Conservation (phyloP, 2,888 invertebrate species). For the Geotrupes spiniger region DNA sequence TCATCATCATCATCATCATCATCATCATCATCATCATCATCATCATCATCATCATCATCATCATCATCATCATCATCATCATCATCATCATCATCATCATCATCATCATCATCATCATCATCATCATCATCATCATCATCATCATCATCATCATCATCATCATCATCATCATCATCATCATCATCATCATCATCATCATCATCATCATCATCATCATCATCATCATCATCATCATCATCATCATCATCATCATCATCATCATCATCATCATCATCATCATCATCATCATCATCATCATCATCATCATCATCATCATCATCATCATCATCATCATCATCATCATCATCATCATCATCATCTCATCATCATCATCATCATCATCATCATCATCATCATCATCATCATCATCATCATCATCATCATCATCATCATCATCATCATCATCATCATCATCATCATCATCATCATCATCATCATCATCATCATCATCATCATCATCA, state of each 20-base stretch:
- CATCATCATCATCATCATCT: constrained; percentile 1
- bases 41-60: background rate
- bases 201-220: background rate
- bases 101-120: background rate
- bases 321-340: constrained; percentile 1
- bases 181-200: background rate
- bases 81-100: background rate
- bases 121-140: background rate
- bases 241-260: background rate
- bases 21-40: background rate
- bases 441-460: background rate
- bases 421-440: background rate
- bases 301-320: constrained; percentile 1
- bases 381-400: background rate
- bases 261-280: background rate
- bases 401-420: background rate
- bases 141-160: background rate
- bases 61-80: background rate
- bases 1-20: background rate
- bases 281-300: background rate
- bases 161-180: background rate
- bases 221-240: background rate
- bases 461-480: background rate
- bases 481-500: background rate
- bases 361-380: background rate